These are phyloP conservation scores for Panthera leo DNA, from an alignment of 2,113 vertebrate genomes.

Conservation along the genomic window DNA sequence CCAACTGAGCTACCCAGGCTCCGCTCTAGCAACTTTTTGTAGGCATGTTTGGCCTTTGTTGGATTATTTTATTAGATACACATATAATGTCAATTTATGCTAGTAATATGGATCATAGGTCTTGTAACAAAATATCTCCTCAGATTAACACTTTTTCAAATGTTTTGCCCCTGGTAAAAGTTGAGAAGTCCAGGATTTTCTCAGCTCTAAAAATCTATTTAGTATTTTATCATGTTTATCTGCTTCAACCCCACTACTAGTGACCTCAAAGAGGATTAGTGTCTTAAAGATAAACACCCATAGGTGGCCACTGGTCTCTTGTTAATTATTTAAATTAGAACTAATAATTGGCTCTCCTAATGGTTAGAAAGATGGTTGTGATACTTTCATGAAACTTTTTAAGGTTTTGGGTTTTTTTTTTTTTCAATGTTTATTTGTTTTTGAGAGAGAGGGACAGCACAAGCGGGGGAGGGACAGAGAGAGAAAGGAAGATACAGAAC, in stretches of 20 bases:
- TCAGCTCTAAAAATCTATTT: constrained; percentile 11
- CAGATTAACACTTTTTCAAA: neutral
- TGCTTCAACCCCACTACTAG: neutral
- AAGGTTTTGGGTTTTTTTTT: neutral
- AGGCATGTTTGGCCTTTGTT: neutral
- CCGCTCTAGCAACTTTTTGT: neutral
- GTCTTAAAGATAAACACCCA: constrained; percentile 24
- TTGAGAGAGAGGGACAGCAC: too few relatives aligned
- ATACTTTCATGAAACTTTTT: constrained; percentile 1
- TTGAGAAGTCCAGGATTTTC: constrained; percentile 25
- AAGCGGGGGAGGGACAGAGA: too few relatives aligned
- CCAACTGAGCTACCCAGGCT: too few relatives aligned
- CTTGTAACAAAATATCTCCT: neutral
- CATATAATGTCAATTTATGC: neutral
- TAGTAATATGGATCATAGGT: constrained; percentile 15
- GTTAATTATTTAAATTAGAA: constrained; percentile 24
- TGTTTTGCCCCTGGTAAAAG: neutral
- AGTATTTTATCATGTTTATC: neutral
- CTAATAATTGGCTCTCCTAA: neutral
- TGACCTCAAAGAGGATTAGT: constrained; percentile 26
- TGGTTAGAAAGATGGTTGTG: constrained; percentile 2
- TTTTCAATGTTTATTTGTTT: too few relatives aligned
- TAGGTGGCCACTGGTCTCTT: neutral
- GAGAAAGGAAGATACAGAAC: too few relatives aligned
- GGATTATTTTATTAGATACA: neutral